Base-by-base conservation (phyloP, 2,888 invertebrate genomes). In the Dynastes maya region DNA sequence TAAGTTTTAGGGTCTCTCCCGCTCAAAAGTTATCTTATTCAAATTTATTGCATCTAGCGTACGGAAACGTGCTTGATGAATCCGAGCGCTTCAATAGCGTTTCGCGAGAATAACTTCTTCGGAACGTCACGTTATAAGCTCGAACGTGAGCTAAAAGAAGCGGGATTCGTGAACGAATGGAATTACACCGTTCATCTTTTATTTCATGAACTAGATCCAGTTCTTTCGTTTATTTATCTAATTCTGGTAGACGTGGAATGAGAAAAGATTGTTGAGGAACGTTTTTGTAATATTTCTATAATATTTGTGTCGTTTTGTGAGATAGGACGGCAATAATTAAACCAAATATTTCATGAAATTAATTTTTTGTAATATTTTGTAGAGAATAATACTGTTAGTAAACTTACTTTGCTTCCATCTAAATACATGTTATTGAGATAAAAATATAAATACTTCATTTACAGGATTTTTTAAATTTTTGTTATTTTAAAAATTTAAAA, bases 91-190 rank as follows among this genome's bases (percentile, higher is more conserved):
- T 49, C 45, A 13, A 16, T 55, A 63, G 65, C 67, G 74, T 80
- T 81, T 81, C 79, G 79, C 78, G 76, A 77, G 70, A 79, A 61
- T 79, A 78, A 80, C 80, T 81, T 80, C 77, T 22, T 11, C 45
- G 45, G 71, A 74, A 67, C 76, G 80, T 82, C 77, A 76, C 65
- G 71, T 76, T 49, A 79, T 80, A 79, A 5, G 76, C 80, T 81
- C 80, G 68, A 53, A 53, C 72, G 65, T 51, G 77, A 40, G 68
- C 55, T 77, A 49, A 75, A 79, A 77, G 70, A 55, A 78, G 78
- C 32, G 32, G 22, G 27, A 80, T 80, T 81, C 81, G 80, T 81
- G 80, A 80, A 80, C 80, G 77, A 80, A 82, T 81, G 80, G 80
- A 80, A 82, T 83, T 83, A 82, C 74, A 58, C 32, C 61, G 68